Evolutionary conservation across 2,113 vertebrate species (phyloP).

Genomic region (Triplophysa dalaica): DNA sequence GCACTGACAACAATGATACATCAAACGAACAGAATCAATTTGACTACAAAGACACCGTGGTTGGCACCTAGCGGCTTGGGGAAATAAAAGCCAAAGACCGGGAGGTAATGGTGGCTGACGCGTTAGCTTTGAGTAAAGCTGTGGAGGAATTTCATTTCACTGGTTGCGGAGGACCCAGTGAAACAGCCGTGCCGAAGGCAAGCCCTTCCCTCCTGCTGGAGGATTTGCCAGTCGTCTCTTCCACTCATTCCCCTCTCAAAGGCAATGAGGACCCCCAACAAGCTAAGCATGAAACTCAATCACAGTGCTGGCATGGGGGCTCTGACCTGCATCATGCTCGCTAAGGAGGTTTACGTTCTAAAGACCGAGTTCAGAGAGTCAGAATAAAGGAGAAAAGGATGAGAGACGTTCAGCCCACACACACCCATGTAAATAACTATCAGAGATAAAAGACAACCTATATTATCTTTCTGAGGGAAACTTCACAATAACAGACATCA

Average conservation of each 20-base stretch:
- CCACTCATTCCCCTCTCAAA: conserved; percentile 24
- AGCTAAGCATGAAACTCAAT: conserved; percentile 46
- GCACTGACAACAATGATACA: conserved; percentile 70
- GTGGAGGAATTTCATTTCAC: conserved; percentile 50
- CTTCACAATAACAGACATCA: background rate
- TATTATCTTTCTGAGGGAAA: background rate
- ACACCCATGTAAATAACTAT: no score
- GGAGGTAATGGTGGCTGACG: conserved; percentile 28
- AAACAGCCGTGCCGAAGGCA: background rate
- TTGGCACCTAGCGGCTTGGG: conserved; percentile 26
- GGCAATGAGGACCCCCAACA: conserved; percentile 12
- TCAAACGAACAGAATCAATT: conserved; percentile 69
- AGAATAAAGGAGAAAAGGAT: conserved; percentile 9
- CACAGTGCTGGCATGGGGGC: conserved; percentile 47
- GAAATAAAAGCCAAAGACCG: conserved; percentile 42
- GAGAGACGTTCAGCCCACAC: background rate
- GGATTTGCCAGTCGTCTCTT: background rate
- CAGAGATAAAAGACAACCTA: background rate
- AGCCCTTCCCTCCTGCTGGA: conserved; percentile 24
- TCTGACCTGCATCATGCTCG: conserved; percentile 37
- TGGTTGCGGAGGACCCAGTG: conserved; percentile 21
- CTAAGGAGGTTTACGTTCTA: conserved; percentile 17
- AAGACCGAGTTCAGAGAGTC: conserved; percentile 25
- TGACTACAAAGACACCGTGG: conserved; percentile 48
- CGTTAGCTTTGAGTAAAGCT: conserved; percentile 36